Conservation (phyloP, 2,113 vertebrate species). For the Crotalus viridis region DNA sequence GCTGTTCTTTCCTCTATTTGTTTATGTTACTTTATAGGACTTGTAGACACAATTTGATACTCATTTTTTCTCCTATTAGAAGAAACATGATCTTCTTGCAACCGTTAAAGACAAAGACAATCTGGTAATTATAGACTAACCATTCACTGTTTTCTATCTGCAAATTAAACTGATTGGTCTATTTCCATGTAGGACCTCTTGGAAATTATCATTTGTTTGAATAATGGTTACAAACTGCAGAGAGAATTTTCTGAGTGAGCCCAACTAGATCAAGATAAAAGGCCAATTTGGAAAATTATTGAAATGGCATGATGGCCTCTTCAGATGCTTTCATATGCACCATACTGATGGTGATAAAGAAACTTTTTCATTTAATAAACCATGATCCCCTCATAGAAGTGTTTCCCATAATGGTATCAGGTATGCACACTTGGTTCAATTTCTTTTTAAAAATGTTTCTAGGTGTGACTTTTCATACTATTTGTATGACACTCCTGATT, state of each 20-base stretch:
- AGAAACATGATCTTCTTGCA: background rate
- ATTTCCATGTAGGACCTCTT: background rate
- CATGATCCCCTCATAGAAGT: background rate
- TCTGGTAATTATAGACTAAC: background rate
- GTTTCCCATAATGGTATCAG: background rate
- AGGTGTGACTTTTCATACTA: background rate
- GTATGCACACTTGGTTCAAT: background rate
- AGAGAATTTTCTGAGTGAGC: background rate
- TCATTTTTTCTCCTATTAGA: background rate
- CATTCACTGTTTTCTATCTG: background rate
- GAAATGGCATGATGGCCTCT: background rate
- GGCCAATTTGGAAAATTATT: background rate
- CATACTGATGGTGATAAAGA: background rate
- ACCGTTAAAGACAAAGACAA: background rate
- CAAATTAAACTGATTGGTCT: background rate
- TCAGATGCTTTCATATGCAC: background rate
- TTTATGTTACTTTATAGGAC: background rate
- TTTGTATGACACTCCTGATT: background rate
- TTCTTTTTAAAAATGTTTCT: background rate
- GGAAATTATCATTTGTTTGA: background rate
- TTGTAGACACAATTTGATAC: background rate
- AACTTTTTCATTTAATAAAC: background rate
- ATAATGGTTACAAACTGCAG: background rate
- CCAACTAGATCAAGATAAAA: background rate
- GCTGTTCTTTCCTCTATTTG: background rate